Base-by-base conservation (phyloP, 2,113 vertebrate species). In the Electrona antarctica region DNA sequence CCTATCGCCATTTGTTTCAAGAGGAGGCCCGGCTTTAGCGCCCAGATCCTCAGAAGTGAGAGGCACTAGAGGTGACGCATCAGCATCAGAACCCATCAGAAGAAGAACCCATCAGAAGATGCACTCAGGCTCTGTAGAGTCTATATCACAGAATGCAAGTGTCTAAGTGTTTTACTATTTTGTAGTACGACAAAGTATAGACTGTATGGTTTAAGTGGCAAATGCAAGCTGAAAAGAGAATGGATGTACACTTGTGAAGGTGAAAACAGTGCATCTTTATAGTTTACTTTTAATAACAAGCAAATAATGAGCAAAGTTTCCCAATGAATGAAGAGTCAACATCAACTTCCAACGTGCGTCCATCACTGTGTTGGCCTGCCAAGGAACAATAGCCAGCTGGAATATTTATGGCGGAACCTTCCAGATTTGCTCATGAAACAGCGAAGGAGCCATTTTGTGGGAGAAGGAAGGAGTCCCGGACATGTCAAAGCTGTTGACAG, bases 401-500 rank as follows among this genome's bases (percentile, higher is more conserved):
- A 88, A 84, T 83, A 90, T 88, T 46, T n/a, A 56, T 79, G 82
- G n/a, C 49, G 29, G 47, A 70, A 71, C 28, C 70, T 13, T 71
- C 63, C 60, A 71, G 73, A 71, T 71, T 70, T 59, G 81, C 76
- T 83, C 83, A 84, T 88, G 85, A 86, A 87, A 82, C 79, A 78
- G 85, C 69, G 59, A 64, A 80, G 87, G 75, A 61, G 76, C 69
- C 82, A 89, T 86, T 58, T 79, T 82, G 89, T 93, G 93, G 91
- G 93, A 93, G 79, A 71, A 88, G 88, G 89, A 41, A 41, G 33
- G 33, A 93, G 92, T 94, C 94, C 94, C 91, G 92, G 92, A 94
- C 92, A 93, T 95, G 94, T 96, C 93, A 93, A 91, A 83, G 86
- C 90, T 90, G 93, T 91, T 93, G 93, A 94, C 93, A 93, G 90